These are phyloP conservation scores for Notospermus geniculatus DNA, from an alignment of 1,140 invertebrate species.

Conservation along the genomic window DNA sequence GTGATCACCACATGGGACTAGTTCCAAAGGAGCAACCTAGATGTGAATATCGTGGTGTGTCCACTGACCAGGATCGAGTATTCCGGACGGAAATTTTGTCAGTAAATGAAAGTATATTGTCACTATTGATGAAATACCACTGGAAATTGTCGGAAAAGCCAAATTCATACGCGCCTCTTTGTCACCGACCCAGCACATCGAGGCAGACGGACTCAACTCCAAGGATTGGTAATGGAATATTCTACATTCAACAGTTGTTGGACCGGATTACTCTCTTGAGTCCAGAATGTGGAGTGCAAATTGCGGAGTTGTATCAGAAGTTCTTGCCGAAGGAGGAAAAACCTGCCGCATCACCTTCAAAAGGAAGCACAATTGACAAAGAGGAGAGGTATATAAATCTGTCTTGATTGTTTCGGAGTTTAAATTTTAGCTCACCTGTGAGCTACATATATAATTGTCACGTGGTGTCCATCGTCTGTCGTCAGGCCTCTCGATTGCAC, in stretches of 20 bases:
- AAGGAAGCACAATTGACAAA: slow-evolving; percentile 18
- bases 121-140: slow-evolving; percentile 87
- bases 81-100: slow-evolving; percentile 18
- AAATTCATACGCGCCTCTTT: slow-evolving; percentile 61
- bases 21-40: slow-evolving; percentile 23
- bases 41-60: slow-evolving; percentile 37
- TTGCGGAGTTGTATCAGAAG: slow-evolving; percentile 30
- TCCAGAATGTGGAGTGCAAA: slow-evolving; percentile 66
- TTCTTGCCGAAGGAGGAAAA: slow-evolving; percentile 27
- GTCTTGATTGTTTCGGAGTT: neutral
- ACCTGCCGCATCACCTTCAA: slow-evolving; percentile 8
- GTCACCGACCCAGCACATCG: slow-evolving; percentile 18
- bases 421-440: too few relatives aligned
- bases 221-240: slow-evolving; percentile 82
- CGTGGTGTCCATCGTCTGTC: too few relatives aligned
- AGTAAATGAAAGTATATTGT: slow-evolving; percentile 85
- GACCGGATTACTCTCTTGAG: slow-evolving; percentile 45
- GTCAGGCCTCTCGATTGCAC: too few relatives aligned
- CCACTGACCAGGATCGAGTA: slow-evolving; percentile 27
- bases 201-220: slow-evolving; percentile 23
- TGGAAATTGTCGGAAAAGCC: slow-evolving; percentile 80
- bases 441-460: too few relatives aligned
- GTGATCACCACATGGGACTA: too few relatives aligned
- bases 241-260: slow-evolving; percentile 75
- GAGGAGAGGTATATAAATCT: slow-evolving; percentile 30